These are phyloP conservation scores for Neolamprologus tretocephalus DNA, from an alignment of 2,113 vertebrate species.

Conservation along the genomic window DNA sequence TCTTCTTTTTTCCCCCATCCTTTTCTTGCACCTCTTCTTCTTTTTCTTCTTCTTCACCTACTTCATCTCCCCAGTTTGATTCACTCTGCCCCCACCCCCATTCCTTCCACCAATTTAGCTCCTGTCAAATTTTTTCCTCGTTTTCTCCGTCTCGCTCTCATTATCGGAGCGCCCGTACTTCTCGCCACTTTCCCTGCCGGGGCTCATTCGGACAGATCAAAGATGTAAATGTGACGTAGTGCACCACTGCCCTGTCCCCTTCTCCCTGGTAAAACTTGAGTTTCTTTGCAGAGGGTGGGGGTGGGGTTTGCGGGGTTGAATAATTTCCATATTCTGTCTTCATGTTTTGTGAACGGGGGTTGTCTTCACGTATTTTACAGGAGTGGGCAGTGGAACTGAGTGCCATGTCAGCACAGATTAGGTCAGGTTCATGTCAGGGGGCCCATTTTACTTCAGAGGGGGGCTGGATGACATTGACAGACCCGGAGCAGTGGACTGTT, in stretches of 20 bases:
- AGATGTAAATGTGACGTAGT: constrained; percentile 8
- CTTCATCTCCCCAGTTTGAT: background rate
- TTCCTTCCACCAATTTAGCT: constrained; percentile 10
- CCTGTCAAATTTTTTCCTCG: background rate
- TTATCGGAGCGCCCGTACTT: background rate
- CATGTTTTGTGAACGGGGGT: background rate
- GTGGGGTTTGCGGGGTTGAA: background rate
- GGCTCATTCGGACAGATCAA: constrained; percentile 9
- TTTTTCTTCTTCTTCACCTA: background rate
- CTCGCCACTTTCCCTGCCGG: background rate
- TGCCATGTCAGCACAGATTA: constrained; percentile 29
- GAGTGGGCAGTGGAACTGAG: background rate
- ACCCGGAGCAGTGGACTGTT: background rate
- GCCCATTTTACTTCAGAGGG: background rate
- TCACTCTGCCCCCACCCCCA: background rate
- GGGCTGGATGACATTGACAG: background rate
- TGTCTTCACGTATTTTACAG: background rate
- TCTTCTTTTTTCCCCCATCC: background rate
- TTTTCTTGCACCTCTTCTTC: background rate
- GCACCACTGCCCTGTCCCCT: background rate
- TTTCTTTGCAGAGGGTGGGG: background rate
- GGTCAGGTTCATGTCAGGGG: constrained; percentile 1
- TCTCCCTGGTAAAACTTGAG: background rate
- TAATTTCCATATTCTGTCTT: background rate
- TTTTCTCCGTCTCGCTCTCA: background rate